Evolutionary conservation across 2,797 vertebrate genomes (phyloP), one percentile per base, ranked within the genome.

Genomic region (Halcyon badia): DNA sequence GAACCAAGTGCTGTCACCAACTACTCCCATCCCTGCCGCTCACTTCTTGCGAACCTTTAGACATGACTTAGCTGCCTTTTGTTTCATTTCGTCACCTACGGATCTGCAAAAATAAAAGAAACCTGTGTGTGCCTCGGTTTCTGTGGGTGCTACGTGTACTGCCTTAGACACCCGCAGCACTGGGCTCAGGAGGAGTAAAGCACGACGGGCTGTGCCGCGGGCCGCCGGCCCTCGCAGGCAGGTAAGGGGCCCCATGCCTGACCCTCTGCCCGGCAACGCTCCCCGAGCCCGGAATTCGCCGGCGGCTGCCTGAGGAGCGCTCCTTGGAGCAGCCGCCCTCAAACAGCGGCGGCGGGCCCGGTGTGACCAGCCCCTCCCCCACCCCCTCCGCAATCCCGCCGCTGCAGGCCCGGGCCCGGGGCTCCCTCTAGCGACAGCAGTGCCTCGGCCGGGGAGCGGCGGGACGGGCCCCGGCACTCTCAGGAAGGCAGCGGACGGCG

Each of bases 31-130:
- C 54, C 10, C 44, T 4, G 31, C 20, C 4, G 2, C 10, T 22
- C 48, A 26, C 56, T 21, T 18, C 4, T 33, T 13, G 57, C 1
- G 3, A 39, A 15, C 66, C 17, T 0, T 0, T 21, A 39, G 10
- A 16, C n/a, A 31, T 2, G 2, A 7, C 30, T 3, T 14, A 10
- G 1, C 14, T 1, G 61, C 39, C 25, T 51, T 73, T 81, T 57
- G 33, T 52, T 24, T 8, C 4, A 6, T 0, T 2, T 22, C 18
- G 2, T 16, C 8, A 16, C 11, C 6, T 0, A 1, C 0, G 30
- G 57, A 11, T 2, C 66, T 22, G 20, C 57, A 3, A 4, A 52
- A 30, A 22, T 22, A 22, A 46, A 6, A 22, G 33, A 33, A 8
- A 35, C 35, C 7, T 6, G 37, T 6, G 3, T 24, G 9, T 2